These are phyloP conservation scores for Mantis religiosa DNA, from an alignment of 2,888 invertebrate species.

Conservation along the genomic window DNA sequence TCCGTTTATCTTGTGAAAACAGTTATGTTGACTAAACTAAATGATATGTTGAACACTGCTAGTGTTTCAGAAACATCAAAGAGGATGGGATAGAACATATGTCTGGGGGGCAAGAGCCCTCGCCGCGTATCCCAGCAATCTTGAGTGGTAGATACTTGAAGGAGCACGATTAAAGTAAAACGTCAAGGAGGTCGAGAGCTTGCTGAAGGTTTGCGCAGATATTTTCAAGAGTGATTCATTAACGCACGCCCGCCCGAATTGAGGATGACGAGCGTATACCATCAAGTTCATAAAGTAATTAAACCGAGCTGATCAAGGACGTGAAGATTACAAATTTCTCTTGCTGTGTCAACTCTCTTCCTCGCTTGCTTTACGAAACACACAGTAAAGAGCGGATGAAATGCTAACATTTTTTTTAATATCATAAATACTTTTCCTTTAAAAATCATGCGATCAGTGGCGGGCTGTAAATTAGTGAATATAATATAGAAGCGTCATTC, in stretches of 20 bases:
- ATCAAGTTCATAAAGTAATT: constrained; percentile 15
- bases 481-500: too few species aligned
- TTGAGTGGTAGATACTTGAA: neutral
- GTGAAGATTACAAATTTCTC: neutral
- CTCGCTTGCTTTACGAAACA: neutral
- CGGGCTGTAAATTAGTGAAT: neutral
- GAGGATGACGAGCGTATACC: neutral
- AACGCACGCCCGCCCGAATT: neutral
- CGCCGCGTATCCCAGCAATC: neutral
- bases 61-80: neutral
- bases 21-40: too few species aligned
- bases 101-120: neutral
- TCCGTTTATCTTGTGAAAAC: too few species aligned
- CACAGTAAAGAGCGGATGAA: neutral
- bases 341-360: neutral
- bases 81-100: neutral
- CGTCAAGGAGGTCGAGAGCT: neutral
- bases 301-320: neutral
- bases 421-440: neutral
- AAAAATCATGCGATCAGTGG: neutral
- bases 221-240: neutral
- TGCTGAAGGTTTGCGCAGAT: neutral
- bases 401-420: too few species aligned
- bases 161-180: neutral
- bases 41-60: too few species aligned